A percentile compares a stretch with the other conserved stretches of the same genome.
Evolutionary conservation across 2,113 vertebrate species (phyloP).

Genomic region (Colaptes auratus): DNA sequence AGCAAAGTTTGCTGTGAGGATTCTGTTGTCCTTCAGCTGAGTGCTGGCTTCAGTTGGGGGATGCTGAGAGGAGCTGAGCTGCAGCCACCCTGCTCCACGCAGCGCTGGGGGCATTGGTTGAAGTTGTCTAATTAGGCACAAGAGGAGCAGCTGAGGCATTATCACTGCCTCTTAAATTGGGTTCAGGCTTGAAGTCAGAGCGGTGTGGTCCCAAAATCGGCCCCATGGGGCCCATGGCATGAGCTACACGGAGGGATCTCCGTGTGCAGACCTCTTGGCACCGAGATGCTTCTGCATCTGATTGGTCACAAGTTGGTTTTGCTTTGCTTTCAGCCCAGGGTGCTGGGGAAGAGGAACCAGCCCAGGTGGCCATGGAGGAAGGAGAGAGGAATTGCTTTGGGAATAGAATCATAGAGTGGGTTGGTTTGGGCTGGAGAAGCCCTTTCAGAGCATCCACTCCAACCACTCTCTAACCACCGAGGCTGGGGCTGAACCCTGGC

Average conservation of each 20-base stretch:
- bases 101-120: background rate
- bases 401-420: too few relatives aligned
- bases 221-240: fast-evolving
- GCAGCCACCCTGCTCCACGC: background rate
- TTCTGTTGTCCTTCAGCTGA: background rate
- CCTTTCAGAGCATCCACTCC: too few relatives aligned
- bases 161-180: background rate
- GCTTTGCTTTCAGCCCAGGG: background rate
- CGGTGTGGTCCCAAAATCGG: background rate
- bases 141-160: background rate
- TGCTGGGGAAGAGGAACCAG: background rate
- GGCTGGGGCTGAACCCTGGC: too few relatives aligned
- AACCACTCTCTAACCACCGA: too few relatives aligned
- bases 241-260: background rate
- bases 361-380: fast-evolving
- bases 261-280: fast-evolving
- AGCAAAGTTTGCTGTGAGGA: background rate
- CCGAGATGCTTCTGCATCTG: background rate
- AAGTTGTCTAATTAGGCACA: background rate
- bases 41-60: background rate
- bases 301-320: background rate
- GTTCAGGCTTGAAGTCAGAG: background rate
- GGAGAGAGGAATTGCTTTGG: background rate
- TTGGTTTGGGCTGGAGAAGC: too few relatives aligned
- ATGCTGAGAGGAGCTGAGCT: background rate